Percentiles rank a stretch among this genome's conserved stretches.
These are phyloP conservation scores for Malthinus seriepunctatus DNA, from an alignment of 2,888 invertebrate species.

Conservation along the genomic window DNA sequence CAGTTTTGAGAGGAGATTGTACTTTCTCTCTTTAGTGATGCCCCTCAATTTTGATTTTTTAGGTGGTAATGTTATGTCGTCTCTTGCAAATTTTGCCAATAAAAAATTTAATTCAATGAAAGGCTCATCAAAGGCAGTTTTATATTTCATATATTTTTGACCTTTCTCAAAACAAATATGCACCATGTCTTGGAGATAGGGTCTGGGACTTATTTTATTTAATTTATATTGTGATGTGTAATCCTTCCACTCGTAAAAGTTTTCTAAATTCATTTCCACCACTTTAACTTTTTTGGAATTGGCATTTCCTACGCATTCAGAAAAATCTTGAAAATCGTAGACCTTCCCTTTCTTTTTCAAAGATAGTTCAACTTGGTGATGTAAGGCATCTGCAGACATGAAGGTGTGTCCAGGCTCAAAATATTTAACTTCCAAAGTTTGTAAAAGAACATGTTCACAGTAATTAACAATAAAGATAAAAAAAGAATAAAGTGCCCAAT, in stretches of 20 bases:
- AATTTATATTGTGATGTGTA: not conserved
- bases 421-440: conserved; percentile 7
- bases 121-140: conserved; percentile 1
- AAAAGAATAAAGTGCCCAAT: not conserved
- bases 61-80: not conserved
- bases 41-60: not conserved
- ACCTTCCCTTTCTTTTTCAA: conserved; percentile 9
- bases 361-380: conserved; percentile 15
- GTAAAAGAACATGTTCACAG: not conserved
- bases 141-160: not conserved
- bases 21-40: not conserved
- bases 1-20: not conserved
- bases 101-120: conserved; percentile 7
- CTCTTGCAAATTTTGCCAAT: not conserved
- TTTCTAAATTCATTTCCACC: not conserved
- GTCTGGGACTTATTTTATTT: not conserved
- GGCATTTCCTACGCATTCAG: not conserved
- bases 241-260: not conserved
- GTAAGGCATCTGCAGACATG: conserved; percentile 14
- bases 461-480: not conserved
- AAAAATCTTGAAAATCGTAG: conserved; percentile 18
- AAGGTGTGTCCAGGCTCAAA: conserved; percentile 19
- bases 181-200: not conserved
- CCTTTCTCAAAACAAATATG: not conserved
- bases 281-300: conserved; percentile 2